Conservation (phyloP, 1,140 invertebrate genomes). For the Pseudomyrmex sp. region DNA sequence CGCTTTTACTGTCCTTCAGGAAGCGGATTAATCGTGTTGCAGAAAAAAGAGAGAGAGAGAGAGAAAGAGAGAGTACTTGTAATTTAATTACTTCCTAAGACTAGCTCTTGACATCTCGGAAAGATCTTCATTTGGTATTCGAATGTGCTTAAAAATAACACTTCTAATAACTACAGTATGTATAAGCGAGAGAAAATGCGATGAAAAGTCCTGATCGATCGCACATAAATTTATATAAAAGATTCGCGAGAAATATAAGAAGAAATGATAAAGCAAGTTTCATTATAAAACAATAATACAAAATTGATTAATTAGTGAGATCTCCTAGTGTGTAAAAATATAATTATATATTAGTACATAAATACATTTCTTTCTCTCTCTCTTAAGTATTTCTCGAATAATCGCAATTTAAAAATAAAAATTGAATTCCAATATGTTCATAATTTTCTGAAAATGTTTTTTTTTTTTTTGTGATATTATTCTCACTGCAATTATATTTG, state of each 20-base stretch:
- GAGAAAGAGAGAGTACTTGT: constrained; percentile 18
- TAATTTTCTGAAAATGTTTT: neutral
- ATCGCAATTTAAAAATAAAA: neutral
- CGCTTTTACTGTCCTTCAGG: constrained; percentile 27
- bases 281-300: no score
- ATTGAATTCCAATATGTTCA: neutral
- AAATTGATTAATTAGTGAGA: no score
- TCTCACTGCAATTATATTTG: neutral
- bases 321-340: no score
- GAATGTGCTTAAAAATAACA: neutral
- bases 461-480: neutral
- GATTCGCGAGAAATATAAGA: neutral
- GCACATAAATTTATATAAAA: neutral
- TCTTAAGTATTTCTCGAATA: neutral
- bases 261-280: neutral
- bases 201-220: neutral
- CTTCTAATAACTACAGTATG: neutral
- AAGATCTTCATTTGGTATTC: neutral
- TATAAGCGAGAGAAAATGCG: neutral
- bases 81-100: constrained; percentile 30
- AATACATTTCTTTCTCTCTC: neutral
- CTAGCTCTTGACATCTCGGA: neutral
- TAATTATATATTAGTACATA: neutral
- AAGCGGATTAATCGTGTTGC: constrained; percentile 52
- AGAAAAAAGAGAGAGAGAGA: constrained; percentile 12